These are phyloP conservation scores for Poeciliopsis gracilis DNA, from an alignment of 2,797 vertebrate species.

Conservation along the genomic window DNA sequence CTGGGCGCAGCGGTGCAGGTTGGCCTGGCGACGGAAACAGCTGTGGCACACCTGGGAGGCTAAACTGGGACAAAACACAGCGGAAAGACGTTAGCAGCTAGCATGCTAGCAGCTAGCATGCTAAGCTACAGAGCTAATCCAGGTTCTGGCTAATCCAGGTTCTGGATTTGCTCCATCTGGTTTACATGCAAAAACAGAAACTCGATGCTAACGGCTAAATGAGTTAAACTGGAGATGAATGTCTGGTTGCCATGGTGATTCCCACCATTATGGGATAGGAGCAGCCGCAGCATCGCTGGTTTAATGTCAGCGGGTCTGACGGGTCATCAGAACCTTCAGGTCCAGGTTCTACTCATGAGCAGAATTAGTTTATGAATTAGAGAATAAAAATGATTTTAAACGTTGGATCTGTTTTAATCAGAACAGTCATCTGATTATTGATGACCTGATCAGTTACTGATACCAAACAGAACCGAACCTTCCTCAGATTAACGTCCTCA, in stretches of 20 bases:
- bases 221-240: neutral
- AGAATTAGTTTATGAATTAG: no score
- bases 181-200: no score
- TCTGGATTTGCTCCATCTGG: no score
- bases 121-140: neutral
- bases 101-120: neutral
- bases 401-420: no score
- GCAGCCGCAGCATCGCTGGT: no score
- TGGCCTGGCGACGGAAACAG: constrained; percentile 91
- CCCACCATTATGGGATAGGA: neutral
- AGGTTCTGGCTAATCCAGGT: no score
- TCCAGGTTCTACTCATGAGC: neutral
- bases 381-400: no score
- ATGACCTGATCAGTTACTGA: no score
- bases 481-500: no score
- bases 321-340: neutral
- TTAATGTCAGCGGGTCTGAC: neutral
- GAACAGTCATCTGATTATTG: no score
- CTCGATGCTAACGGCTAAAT: no score
- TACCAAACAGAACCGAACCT: no score
- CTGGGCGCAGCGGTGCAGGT: constrained; percentile 91
- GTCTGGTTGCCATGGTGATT: neutral
- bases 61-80: constrained; percentile 75
- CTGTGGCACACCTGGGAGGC: constrained; percentile 88
- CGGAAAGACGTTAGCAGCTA: neutral